Percentiles rank a stretch among this genome's conserved stretches.
These are phyloP conservation scores for Strigamia crassipes DNA, from an alignment of 2,888 invertebrate species.

Conservation along the genomic window DNA sequence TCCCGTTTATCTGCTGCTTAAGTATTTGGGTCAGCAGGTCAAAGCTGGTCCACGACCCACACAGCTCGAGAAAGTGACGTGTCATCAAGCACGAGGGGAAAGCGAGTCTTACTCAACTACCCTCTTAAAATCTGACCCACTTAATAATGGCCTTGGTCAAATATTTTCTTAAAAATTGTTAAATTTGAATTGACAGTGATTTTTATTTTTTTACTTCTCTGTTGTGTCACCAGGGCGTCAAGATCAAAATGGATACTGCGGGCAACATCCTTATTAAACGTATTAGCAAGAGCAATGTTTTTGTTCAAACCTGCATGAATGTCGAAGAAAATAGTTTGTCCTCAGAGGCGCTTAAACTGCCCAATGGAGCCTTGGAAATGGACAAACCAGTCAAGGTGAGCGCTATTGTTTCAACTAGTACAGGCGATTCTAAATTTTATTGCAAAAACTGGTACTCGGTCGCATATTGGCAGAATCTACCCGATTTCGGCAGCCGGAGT, in stretches of 20 bases:
- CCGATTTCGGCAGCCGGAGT: too few relatives aligned
- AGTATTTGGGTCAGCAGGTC: too few relatives aligned
- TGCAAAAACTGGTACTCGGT: too few relatives aligned
- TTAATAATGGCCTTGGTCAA: neutral
- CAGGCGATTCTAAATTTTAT: too few relatives aligned
- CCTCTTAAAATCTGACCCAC: neutral
- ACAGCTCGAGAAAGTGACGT: too few relatives aligned
- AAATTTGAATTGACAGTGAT: too few relatives aligned
- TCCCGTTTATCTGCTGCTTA: too few relatives aligned
- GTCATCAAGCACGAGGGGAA: neutral
- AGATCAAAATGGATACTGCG: slow-evolving; percentile 94
- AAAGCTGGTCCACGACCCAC: too few relatives aligned
- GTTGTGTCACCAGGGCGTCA: slow-evolving; percentile 73
- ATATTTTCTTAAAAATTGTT: neutral
- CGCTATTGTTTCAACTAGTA: too few relatives aligned
- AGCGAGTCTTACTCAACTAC: neutral
- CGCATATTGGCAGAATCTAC: too few relatives aligned
- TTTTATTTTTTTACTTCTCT: neutral
- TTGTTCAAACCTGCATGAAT: slow-evolving; percentile 68
- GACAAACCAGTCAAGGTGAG: slow-evolving; percentile 90
- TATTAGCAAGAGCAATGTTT: slow-evolving; percentile 90
- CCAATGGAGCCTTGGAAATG: slow-evolving; percentile 82
- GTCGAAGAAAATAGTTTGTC: slow-evolving; percentile 74
- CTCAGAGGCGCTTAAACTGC: slow-evolving; percentile 84
- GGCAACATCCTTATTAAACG: slow-evolving; percentile 92